Evolutionary conservation across 2,797 vertebrate genomes (phyloP).

Genomic region (Eutrigla gurnardus): DNA sequence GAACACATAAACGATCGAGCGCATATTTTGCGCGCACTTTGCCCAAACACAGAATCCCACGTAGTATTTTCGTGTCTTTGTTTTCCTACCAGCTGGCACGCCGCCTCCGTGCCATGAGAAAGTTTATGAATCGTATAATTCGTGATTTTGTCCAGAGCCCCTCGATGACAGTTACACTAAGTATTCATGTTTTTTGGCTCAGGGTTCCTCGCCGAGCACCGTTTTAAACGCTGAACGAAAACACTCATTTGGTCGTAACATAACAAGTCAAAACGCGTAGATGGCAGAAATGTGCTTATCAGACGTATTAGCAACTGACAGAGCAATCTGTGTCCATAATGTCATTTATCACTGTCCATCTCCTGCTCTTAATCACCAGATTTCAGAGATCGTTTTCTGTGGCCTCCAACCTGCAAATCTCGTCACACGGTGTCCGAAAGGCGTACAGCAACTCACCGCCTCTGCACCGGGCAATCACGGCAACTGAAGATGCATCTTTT

Average conservation of each 20-base stretch:
- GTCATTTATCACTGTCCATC: slow-evolving; percentile 42
- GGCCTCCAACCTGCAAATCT: slow-evolving; percentile 38
- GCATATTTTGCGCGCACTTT: slow-evolving; percentile 23
- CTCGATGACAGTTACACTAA: slow-evolving; percentile 39
- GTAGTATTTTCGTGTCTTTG: slow-evolving; percentile 37
- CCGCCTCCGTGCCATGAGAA: slow-evolving; percentile 53
- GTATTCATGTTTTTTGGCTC: slow-evolving; percentile 49
- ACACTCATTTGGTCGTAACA: slow-evolving; percentile 29
- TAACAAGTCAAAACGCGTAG: slow-evolving; percentile 35
- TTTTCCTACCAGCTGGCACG: slow-evolving; percentile 57
- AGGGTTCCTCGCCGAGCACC: slow-evolving; percentile 18
- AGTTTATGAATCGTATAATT: slow-evolving; percentile 65
- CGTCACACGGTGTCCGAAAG: background rate
- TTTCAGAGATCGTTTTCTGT: slow-evolving; percentile 44
- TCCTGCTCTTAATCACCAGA: slow-evolving; percentile 1
- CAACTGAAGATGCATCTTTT: slow-evolving; percentile 45
- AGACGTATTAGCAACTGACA: slow-evolving; percentile 22
- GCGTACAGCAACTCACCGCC: background rate
- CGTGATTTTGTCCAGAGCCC: slow-evolving; percentile 57
- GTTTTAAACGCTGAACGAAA: slow-evolving; percentile 31
- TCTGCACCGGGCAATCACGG: background rate
- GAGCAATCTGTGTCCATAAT: slow-evolving; percentile 29
- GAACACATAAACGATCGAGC: background rate
- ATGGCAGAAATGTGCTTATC: slow-evolving; percentile 36
- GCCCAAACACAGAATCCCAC: slow-evolving; percentile 35